Base-by-base conservation (phyloP, 2,113 vertebrate genomes). In the Penelope pileata region DNA sequence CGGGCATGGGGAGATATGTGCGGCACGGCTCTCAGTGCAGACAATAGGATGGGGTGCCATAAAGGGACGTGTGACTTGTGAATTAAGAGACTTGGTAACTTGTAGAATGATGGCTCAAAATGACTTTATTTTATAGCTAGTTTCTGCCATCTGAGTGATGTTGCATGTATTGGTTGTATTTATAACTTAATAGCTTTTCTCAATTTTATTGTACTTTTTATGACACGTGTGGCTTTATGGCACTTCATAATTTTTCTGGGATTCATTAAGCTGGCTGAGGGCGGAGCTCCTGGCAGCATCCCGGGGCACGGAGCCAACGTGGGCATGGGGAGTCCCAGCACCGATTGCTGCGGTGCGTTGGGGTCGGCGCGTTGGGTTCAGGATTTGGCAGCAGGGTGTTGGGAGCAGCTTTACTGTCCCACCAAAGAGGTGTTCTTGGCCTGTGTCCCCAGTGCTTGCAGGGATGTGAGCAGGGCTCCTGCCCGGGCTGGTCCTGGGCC, bases 101-200 rank as follows among this genome's bases (percentile, higher is more conserved):
- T 96, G 97, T 89, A 87, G 96, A 91, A 95, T 85, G 90, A 86
- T 42, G 93, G 88, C 43, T 94, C 36, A 36, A 94, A 93, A 96
- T 96, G 96, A 96, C 97, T 98, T 98, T 96, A 96, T 97, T 98
- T 98, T 98, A 98, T 47, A 60, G 97, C 93, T 78, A 68, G 94
- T 93, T 96, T 96, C 98, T 97, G 95, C 95, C 91, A 78, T 84
- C 96, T 93, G 97, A 98, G 97, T 97, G 97, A 97, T 97, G 97
- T 64, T 96, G 97, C 96, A 62, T 95, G 97, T 94, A 91, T 97
- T 84, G 97, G 97, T 97, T 98, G 97, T 98, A 97, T 98, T 98
- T 98, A 98, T 98, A 98, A 98, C 97, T 97, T 98, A 98, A 98
- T 97, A 91, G 97, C 98, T 98, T 98, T 98, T 96, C 97, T 97